A percentile compares a stretch with the other conserved stretches of the same genome.
Evolutionary conservation across 2,113 vertebrate species (phyloP).

Genomic region (Onychostruthus taczanowskii): DNA sequence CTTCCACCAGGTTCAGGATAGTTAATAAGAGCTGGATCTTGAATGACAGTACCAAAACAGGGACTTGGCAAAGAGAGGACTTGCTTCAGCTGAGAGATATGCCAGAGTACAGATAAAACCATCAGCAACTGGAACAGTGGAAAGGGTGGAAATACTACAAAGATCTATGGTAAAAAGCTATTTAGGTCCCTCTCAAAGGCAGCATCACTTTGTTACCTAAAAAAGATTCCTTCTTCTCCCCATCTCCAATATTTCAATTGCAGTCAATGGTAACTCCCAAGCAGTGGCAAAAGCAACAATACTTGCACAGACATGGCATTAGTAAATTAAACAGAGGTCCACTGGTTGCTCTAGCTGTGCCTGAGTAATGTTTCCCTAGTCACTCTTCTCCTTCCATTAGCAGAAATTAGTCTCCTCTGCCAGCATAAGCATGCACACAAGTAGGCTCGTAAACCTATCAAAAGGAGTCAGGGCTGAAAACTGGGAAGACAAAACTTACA

Average conservation of each 20-base stretch:
- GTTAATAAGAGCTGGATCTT: not conserved
- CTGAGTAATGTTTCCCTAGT: not conserved
- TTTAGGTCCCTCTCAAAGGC: not conserved
- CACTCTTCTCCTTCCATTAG: not conserved
- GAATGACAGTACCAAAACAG: slow-evolving; percentile 1
- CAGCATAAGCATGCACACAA: not conserved
- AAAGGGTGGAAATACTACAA: not conserved
- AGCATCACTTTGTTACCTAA: not conserved
- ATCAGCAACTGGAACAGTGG: not conserved
- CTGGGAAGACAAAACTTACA: not conserved
- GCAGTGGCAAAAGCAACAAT: not conserved
- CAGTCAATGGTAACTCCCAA: not conserved
- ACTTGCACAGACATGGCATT: not conserved
- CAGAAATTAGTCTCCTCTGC: not conserved
- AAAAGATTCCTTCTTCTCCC: not conserved
- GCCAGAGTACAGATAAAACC: not conserved
- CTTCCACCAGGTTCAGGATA: not conserved
- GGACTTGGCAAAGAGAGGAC: not conserved
- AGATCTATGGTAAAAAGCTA: not conserved
- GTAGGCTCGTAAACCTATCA: not conserved
- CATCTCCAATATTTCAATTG: not conserved
- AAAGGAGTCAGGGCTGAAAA: not conserved
- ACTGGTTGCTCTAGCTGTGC: not conserved
- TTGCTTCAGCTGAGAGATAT: not conserved
- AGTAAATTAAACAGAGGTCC: not conserved